Evolutionary conservation across 2,888 invertebrate genomes (phyloP).

Genomic region (Aphidoletes aphidimyza): DNA sequence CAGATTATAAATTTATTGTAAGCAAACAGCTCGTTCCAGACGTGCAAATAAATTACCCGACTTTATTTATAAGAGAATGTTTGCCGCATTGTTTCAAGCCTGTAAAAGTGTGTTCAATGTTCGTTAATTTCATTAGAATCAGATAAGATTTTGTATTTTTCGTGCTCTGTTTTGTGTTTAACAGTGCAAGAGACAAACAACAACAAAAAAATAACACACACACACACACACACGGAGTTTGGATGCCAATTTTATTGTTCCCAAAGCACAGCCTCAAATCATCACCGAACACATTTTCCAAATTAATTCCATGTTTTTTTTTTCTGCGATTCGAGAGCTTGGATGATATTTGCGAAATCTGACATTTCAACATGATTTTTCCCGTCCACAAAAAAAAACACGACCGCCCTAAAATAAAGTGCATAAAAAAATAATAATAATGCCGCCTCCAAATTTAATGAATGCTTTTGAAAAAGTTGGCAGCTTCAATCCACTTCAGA

Average conservation of each 20-base stretch:
- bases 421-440: neutral
- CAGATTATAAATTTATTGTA: neutral
- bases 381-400: neutral
- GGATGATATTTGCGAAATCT: neutral
- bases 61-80: neutral
- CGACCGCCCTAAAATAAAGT: neutral
- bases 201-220: neutral
- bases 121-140: neutral
- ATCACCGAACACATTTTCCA: neutral
- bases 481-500: neutral
- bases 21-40: neutral
- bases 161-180: too few relatives aligned
- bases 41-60: neutral
- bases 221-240: too few relatives aligned
- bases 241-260: neutral
- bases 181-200: neutral
- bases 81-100: neutral
- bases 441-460: too few relatives aligned
- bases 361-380: neutral
- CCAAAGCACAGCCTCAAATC: neutral
- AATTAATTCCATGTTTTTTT: neutral
- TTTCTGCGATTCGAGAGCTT: neutral
- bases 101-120: neutral
- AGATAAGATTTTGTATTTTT: neutral
- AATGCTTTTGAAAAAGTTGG: constrained; percentile 13